Evolutionary conservation across 2,797 vertebrate species (phyloP), one percentile per base, ranked within the genome.

Genomic region (Diplodus sargus): DNA sequence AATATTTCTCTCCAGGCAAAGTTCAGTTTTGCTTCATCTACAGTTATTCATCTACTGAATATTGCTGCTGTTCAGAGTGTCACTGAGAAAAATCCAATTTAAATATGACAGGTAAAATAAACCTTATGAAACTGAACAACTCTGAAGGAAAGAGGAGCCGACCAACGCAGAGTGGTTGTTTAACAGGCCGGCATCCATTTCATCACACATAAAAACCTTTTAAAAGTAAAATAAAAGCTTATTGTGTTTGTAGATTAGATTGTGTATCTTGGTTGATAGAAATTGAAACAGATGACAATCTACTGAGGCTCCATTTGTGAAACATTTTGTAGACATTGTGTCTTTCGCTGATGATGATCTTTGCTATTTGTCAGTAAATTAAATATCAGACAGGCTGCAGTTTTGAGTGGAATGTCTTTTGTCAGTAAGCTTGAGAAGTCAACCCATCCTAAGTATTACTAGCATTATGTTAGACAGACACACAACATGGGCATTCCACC

Each of bases 1-100:
- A 47, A 45, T 74, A 43, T 62, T 70, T 66, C 9, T 63, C 39
- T 23, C 34, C 20, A 17, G 6, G 5, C 23, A 78, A 62, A 76
- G 7, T 76, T 64, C 43, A 17, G 58, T 75, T 5, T 42, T 9
- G 1, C 42, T 58, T 54, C 53, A 64, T 65, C 17, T 17, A 4
- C 43, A 64, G 20, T 59, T 79, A 48, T 75, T 76, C 43, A 52
- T 43, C 28, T 25, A 9, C 42, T 67, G 59, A 71, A 63, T 56
- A 42, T 58, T 34, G 23, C 64, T 73, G 57, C 73, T 43, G 63
- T n/a, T 66, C 30, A 30, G 20, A 65, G 49, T 61, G 68, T 74
- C 62, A 18, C 65, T 30, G 68, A 52, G 42, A 48, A 16, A 43
- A 78, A 63, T 79, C 67, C 53, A 43, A 39, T 54, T 18, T 39